Evolutionary conservation across 2,113 vertebrate species (phyloP), one percentile per base, ranked within the genome.

Genomic region (Tricholaema leucomelas): DNA sequence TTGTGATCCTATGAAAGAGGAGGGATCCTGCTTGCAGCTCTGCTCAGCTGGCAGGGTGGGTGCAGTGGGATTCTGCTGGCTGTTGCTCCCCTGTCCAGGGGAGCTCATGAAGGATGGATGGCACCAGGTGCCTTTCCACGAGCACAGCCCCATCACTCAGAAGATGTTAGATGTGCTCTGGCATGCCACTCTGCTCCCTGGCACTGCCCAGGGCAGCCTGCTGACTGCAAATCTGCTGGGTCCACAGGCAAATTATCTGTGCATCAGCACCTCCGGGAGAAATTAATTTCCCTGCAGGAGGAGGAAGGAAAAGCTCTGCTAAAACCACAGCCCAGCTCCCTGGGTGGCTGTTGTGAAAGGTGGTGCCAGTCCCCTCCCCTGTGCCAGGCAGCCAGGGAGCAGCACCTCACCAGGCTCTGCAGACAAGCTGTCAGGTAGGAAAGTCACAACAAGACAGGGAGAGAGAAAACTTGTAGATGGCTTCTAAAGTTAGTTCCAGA

Each of bases 251-350:
- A 91, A 86, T 88, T 75, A 79, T 12, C 83, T 8, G 0, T 33
- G 31, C 88, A 67, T 83, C 93, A 86, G 94, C 94, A 27, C 77
- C 55, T 38, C 80, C n/a, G 61, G 89, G 77, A 92, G 73, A 76
- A 92, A 95, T 92, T 93, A 88, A 95, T 95, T 93, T 94, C 86
- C 86, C 90, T 82, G 74, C 90, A 70, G 83, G 76, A 93, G 46
- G 5, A 5, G 65, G 71, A 66, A 46, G 59, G 59, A 76, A 89
- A 89, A 11, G 33, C 44, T 73, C 73, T 81, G 90, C 83, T 88
- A 90, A 72, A 69, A 69, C 5, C 44, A 3, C 35, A 81, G 58
- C 40, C 73, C 11, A 2, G 85, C 90, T 91, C n/a, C n/a, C 18
- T 9, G 3, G 0, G 12, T 15, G 56, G 58, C 48, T 24, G 38